A percentile compares a stretch with the other conserved stretches of the same genome.
Conservation (phyloP, 37 sponge, comb jelly and placozoan species). For the Ianthella basta region DNA sequence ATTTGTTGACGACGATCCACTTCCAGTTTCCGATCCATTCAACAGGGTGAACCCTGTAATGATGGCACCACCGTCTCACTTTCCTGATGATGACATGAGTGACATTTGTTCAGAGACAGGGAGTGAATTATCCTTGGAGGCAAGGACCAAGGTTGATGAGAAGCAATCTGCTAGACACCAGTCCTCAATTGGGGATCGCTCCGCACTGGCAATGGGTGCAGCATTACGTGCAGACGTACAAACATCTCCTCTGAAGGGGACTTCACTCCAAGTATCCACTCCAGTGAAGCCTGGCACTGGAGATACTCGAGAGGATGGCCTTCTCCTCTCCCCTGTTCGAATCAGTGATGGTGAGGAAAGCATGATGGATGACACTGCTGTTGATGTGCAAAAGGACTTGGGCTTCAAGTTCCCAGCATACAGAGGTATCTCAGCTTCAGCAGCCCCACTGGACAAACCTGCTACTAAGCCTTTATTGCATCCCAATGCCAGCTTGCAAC, state of each 20-base stretch:
- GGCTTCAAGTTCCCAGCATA: constrained; percentile 20
- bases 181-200: background rate
- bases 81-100: constrained; percentile 28
- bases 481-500: background rate
- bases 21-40: background rate
- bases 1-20: background rate
- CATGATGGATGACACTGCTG: background rate
- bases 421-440: too few relatives aligned
- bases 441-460: background rate
- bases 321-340: constrained; percentile 17
- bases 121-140: constrained; percentile 15
- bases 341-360: background rate
- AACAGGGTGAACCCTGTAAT: background rate
- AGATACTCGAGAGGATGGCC: background rate
- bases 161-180: too few relatives aligned
- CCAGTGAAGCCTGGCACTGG: background rate
- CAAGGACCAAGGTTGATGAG: background rate
- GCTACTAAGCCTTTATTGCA: background rate
- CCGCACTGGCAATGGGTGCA: background rate
- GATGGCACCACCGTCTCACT: background rate
- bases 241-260: background rate
- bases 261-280: background rate
- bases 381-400: constrained; percentile 25
- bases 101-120: constrained; percentile 14
- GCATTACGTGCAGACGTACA: too few relatives aligned